These are phyloP conservation scores for Heliconius hortense DNA, from an alignment of 2,888 invertebrate genomes.

Conservation along the genomic window DNA sequence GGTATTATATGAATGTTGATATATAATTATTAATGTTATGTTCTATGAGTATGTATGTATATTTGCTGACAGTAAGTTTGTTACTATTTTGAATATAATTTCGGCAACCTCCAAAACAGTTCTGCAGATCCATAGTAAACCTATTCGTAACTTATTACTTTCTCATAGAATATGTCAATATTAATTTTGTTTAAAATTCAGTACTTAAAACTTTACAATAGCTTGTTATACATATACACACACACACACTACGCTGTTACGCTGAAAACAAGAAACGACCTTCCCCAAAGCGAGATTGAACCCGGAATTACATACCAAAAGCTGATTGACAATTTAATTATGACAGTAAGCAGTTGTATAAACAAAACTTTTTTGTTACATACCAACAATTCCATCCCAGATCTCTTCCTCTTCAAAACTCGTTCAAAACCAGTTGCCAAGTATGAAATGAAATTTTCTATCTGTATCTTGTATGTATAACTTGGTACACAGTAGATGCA, in stretches of 20 bases:
- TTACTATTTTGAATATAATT: neutral
- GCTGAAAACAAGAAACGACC: constrained; percentile 19
- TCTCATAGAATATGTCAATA: neutral
- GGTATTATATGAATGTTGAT: neutral
- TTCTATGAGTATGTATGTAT: neutral
- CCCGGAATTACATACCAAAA: constrained; percentile 37
- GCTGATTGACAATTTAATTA: constrained; percentile 20
- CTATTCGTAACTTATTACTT: too few species aligned
- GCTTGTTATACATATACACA: neutral
- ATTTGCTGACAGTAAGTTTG: too few species aligned
- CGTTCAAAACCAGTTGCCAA: constrained; percentile 28
- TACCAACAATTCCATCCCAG: constrained; percentile 21
- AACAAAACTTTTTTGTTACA: constrained; percentile 23
- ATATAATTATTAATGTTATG: neutral
- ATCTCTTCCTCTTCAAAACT: constrained; percentile 32
- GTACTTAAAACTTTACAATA: neutral
- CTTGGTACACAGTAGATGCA: neutral
- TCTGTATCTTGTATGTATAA: neutral
- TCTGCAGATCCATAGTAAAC: too few species aligned
- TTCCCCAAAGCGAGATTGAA: constrained; percentile 42
- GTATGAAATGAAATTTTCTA: constrained; percentile 19
- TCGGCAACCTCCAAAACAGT: neutral
- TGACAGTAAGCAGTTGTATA: constrained; percentile 12
- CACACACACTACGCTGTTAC: too few species aligned
- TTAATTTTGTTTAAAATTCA: neutral